Base-by-base conservation (phyloP, 2,888 invertebrate species). In the Biston betularia region DNA sequence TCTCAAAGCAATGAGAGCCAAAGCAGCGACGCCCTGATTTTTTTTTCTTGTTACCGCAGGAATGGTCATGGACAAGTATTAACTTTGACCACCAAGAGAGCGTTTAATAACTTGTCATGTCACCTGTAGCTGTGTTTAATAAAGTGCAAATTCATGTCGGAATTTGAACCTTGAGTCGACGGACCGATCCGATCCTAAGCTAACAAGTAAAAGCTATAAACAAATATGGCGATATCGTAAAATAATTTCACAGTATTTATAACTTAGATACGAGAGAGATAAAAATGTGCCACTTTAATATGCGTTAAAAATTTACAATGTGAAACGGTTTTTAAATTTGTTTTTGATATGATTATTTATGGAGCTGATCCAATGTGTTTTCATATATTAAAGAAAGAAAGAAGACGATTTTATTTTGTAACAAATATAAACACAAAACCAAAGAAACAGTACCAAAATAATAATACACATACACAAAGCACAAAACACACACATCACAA, bases 151-250 rank as follows among this genome's bases (percentile, higher is more conserved):
- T 58, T 48, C 48, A 9, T 46, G 48, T 58, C 8, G 57, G 57
- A 58, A 58, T 58, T 38, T 15, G 5, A 69, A 55, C 67, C 67
- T 69, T 68, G 71, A 35, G 12, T 59, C 66, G 64, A 55, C 68
- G 72, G 68, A 58, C 15, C 40, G 24, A 48, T 58, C 56, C 59
- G 63, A 53, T 74, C 71, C 71, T 71, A 74, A 74, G 69, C 71
- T 53, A 70, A 74, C 71, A 65, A 71, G 63, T 61, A 24, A 35
- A 52, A 46, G 49, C 60, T 50, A 65, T 69, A 71, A 71, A 71
- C 73, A 65, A 71, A 73, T 66, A 65, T 65, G 65, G 63, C 53
- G 65, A 63, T 56, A 57, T 69, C 73, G 65, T 73, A 70, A 73
- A 70, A 61, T 69, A 59, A 68, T 64, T 60, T 68, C 50, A 50